A percentile compares a stretch with the other conserved stretches of the same genome.
Conservation (phyloP, 2,888 invertebrate species). For the Alviniconcha strummeri region DNA sequence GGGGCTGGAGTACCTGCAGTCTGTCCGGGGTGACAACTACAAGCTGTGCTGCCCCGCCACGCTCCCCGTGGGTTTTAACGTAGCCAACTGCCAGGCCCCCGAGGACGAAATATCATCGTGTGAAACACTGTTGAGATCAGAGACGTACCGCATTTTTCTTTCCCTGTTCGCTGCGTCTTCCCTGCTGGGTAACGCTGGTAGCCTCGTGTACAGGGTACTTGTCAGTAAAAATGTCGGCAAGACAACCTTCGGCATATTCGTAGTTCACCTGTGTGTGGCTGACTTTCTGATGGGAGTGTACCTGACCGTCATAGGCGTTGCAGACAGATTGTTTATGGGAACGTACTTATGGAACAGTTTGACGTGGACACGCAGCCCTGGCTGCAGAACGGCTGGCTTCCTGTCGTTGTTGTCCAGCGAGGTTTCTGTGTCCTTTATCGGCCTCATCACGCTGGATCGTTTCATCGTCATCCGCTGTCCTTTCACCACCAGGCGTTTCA, state of each 20-base stretch:
- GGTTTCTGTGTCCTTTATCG: not conserved
- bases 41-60: slow-evolving; percentile 8
- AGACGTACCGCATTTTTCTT: not conserved
- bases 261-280: slow-evolving; percentile 2
- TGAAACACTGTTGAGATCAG: not conserved
- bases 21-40: not conserved
- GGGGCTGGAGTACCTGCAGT: not conserved
- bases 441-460: slow-evolving; percentile 2
- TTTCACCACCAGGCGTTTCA: not conserved
- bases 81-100: not conserved
- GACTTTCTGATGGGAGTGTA: slow-evolving; percentile 17
- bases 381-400: not conserved
- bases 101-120: slow-evolving; percentile 4
- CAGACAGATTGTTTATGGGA: not conserved
- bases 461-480: slow-evolving; percentile 5
- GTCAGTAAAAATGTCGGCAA: not conserved
- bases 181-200: not conserved
- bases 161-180: not conserved
- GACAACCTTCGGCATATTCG: not conserved
- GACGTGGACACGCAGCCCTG: not conserved
- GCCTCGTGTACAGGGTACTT: not conserved
- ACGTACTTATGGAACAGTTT: not conserved
- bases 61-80: not conserved
- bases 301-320: not conserved
- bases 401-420: slow-evolving; percentile 1